phyloP scores from a whole-genome alignment of 2,797 vertebrate genomes.

The Lutjanus argentimaculatus region DNA sequence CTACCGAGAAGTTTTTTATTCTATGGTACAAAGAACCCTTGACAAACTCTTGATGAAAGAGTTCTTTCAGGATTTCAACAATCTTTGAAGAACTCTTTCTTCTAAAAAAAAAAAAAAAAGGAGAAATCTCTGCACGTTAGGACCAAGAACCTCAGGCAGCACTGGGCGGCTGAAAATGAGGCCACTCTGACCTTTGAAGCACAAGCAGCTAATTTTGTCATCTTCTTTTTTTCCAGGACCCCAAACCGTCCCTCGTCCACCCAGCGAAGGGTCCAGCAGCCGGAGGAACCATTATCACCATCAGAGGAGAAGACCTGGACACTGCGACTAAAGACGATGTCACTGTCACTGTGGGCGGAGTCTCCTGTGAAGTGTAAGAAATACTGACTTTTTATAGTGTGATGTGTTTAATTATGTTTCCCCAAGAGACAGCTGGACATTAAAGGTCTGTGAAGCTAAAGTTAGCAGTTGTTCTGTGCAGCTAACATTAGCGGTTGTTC shows the following conservation, averaged over 20 bases:
- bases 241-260: constrained; percentile 72
- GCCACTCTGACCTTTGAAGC: not conserved
- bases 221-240: constrained; percentile 83
- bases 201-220: too few species aligned
- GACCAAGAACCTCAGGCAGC: too few species aligned
- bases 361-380: constrained; percentile 92
- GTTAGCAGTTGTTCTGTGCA: too few species aligned
- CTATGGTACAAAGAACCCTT: too few species aligned
- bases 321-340: constrained; percentile 92
- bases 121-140: too few species aligned
- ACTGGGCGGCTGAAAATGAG: too few species aligned
- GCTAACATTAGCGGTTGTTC: too few species aligned
- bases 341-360: constrained; percentile 82
- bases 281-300: constrained; percentile 93
- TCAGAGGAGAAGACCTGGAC: constrained; percentile 87
- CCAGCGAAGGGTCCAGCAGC: constrained; percentile 85
- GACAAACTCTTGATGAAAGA: too few species aligned
- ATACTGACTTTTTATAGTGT: fast-evolving
- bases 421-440: fast-evolving
- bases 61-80: too few species aligned
- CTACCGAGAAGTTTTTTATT: too few species aligned
- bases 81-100: too few species aligned
- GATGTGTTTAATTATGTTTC: fast-evolving
- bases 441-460: not conserved
- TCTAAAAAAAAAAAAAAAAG: too few species aligned